Evolutionary conservation across 2,797 vertebrate genomes (phyloP).

Genomic region (Lepus townsendii): DNA sequence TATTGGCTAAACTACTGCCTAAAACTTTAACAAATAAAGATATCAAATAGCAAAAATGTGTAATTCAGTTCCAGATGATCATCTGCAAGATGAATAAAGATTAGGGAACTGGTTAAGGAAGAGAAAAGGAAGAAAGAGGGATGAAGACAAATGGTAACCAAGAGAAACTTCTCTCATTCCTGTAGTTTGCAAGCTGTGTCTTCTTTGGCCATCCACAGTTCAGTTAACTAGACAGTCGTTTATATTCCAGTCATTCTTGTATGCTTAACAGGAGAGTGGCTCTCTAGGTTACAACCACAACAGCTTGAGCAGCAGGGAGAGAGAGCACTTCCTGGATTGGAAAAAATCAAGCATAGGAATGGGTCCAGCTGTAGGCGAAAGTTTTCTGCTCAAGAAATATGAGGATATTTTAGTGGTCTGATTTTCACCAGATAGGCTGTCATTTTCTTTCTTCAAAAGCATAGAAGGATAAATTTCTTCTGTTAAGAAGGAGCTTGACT

Average conservation of each 20-base stretch:
- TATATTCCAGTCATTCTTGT: not conserved
- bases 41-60: slow-evolving; percentile 5
- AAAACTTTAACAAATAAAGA: slow-evolving; percentile 48
- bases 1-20: slow-evolving; percentile 25
- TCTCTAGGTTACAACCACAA: not conserved
- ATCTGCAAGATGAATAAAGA: slow-evolving; percentile 21
- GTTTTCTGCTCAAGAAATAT: slow-evolving; percentile 41
- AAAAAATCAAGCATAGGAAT: not conserved
- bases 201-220: slow-evolving; percentile 11
- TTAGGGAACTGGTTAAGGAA: not conserved
- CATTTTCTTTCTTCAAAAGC: slow-evolving; percentile 72
- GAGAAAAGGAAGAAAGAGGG: not conserved
- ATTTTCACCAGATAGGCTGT: slow-evolving; percentile 55
- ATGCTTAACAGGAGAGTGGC: not conserved
- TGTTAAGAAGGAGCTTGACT: slow-evolving; percentile 63
- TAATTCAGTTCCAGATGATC: slow-evolving; percentile 54
- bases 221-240: not conserved
- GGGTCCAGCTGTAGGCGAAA: not conserved
- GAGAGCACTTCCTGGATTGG: not conserved
- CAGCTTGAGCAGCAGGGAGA: not conserved
- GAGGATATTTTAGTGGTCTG: slow-evolving; percentile 30
- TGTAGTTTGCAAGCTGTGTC: not conserved
- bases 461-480: slow-evolving; percentile 68
- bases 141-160: not conserved
- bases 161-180: not conserved